Conservation (phyloP, 1,140 invertebrate genomes). For the Zaprionus capensis region DNA sequence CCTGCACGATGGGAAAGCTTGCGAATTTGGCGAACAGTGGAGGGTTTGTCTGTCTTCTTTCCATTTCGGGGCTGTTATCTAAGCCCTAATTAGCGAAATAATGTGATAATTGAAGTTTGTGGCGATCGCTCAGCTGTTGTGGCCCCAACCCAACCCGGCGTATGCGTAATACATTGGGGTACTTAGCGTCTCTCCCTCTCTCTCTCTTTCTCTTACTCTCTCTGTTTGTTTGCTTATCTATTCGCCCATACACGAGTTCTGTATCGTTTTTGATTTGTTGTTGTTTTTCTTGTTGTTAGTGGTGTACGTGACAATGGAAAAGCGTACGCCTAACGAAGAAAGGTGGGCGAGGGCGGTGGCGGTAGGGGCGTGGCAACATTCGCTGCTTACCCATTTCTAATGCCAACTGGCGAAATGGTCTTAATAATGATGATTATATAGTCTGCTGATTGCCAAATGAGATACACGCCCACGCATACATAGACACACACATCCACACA, state of each 20-base stretch:
- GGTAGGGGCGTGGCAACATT: neutral
- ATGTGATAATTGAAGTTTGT: constrained; percentile 75
- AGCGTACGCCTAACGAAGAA: constrained; percentile 7
- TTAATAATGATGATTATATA: neutral
- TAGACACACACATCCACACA: neutral
- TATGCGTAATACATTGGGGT: constrained; percentile 50
- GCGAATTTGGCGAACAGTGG: constrained; percentile 42
- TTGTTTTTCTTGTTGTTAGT: constrained; percentile 9
- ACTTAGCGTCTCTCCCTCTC: constrained; percentile 31
- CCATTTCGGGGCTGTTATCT: constrained; percentile 43
- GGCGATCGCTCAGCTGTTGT: constrained; percentile 34
- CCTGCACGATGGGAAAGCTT: constrained; percentile 21
- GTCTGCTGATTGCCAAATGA: neutral
- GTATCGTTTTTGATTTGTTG: constrained; percentile 25
- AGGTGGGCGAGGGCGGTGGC: neutral
- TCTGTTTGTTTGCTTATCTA: constrained; percentile 74
- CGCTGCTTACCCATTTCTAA: constrained; percentile 3
- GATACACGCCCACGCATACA: neutral
- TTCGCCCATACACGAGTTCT: constrained; percentile 57
- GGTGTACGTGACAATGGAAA: constrained; percentile 72
- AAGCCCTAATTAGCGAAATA: constrained; percentile 71
- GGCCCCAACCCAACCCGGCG: constrained; percentile 34
- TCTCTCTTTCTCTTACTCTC: constrained; percentile 13
- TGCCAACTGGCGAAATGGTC: constrained; percentile 12
- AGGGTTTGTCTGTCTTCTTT: constrained; percentile 20